phyloP scores from a whole-genome alignment of 2,113 vertebrate species.

The Spilogale gracilis region DNA sequence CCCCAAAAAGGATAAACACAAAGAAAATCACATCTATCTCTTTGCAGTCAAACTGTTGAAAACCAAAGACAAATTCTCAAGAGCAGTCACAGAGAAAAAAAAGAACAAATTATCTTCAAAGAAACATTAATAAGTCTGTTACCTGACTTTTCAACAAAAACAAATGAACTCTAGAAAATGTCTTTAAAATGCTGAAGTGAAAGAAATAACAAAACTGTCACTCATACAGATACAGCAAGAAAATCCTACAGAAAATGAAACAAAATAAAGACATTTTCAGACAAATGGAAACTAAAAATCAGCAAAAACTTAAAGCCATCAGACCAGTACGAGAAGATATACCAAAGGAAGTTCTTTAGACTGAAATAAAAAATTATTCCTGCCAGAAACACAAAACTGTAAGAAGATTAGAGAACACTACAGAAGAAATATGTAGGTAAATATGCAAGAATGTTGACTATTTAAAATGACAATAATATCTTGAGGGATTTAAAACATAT shows the following conservation, averaged over 20 bases:
- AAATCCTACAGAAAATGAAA: neutral
- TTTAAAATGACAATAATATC: neutral
- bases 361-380: neutral
- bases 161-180: neutral
- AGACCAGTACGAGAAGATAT: neutral
- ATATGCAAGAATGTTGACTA: neutral
- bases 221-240: neutral
- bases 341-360: neutral
- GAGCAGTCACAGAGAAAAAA: neutral
- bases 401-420: neutral
- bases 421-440: neutral
- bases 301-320: neutral
- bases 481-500: neutral
- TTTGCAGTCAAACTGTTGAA: neutral
- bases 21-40: neutral
- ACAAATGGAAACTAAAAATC: slow-evolving; percentile 34
- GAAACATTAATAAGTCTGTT: neutral
- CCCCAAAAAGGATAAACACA: neutral
- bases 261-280: slow-evolving; percentile 48
- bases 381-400: slow-evolving; percentile 12
- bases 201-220: neutral
- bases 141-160: slow-evolving; percentile 12
- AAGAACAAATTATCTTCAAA: neutral
- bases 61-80: neutral
- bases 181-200: neutral